A percentile compares a stretch with the other conserved stretches of the same genome.
Conservation (phyloP, 1,140 invertebrate genomes). For the Drosophila auraria region DNA sequence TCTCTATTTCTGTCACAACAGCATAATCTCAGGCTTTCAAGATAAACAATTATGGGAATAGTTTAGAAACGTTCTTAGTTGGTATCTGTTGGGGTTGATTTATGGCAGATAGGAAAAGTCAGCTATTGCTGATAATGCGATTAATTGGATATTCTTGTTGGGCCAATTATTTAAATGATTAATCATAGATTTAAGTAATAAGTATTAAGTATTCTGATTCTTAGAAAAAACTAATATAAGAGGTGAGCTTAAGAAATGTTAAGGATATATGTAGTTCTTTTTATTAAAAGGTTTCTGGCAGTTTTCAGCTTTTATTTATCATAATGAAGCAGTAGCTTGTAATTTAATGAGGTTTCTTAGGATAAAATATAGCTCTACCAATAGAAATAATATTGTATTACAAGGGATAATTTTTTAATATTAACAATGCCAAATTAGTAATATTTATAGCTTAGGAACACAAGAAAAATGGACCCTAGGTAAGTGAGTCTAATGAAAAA, state of each 20-base stretch:
- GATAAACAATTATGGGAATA: conserved; percentile 47
- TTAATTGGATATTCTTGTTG: not conserved
- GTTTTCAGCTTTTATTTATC: not conserved
- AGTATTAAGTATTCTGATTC: too few relatives aligned
- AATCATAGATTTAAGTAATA: not conserved
- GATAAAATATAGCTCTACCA: not conserved
- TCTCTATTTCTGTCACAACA: conserved; percentile 15
- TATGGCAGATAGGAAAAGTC: not conserved
- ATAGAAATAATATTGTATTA: too few relatives aligned
- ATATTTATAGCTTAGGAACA: not conserved
- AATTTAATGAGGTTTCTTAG: not conserved
- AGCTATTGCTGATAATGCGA: not conserved
- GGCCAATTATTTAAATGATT: not conserved
- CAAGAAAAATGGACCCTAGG: not conserved
- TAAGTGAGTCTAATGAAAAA: not conserved
- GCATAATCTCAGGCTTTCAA: conserved; percentile 4
- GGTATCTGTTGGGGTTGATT: conserved; percentile 10
- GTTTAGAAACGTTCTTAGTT: conserved; percentile 13
- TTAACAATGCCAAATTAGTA: not conserved
- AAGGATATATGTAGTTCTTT: not conserved
- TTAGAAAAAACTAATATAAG: too few relatives aligned
- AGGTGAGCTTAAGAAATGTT: too few relatives aligned
- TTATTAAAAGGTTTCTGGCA: too few relatives aligned
- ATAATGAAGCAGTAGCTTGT: not conserved
- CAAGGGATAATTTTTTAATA: not conserved